Evolutionary conservation across 2,888 invertebrate genomes (phyloP), one percentile per base, ranked within the genome.

Genomic region (Pollenia griseotomentosa): DNA sequence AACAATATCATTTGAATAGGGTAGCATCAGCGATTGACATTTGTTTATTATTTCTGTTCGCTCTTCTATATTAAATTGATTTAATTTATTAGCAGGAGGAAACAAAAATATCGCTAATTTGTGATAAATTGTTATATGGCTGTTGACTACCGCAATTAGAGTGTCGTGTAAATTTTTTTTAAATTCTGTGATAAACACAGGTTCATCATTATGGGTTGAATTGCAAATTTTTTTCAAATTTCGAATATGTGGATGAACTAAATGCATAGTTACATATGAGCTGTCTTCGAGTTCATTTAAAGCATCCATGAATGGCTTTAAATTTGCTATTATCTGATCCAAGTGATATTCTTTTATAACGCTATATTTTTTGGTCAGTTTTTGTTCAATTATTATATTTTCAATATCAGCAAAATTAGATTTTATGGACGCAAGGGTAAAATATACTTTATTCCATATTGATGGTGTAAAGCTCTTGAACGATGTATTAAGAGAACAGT

Each of bases 31-130:
- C 14, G 65, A 57, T 70, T 66, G 74, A n/a, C 57, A 57, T 40
- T 74, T 57, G 11, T 4, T 16, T 51, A 51, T 73, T 46, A 84
- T 33, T 53, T 79, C 68, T 46, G 19, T 46, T 84, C 75, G 73
- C 16, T 84, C 79, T 74, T 79, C 61, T 53, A 61, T 61, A 79
- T 33, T 74, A 85, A 85, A 85, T 70, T 74, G 74, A 44, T 23
- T 84, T 16, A 84, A 55, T 51, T 78, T 19, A 57, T 83, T 81
- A 33, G 81, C 57, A 12, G 74, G 66, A 12, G 81, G 73, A 66
- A 81, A 81, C 57, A 81, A 74, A 81, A 81, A 81, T 66, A 65
- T 73, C 8, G 73, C 81, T 65, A 81, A 40, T 70, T 77, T 83
- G 68, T 82, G 73, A 59, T 57, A 78, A 57, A 53, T 71, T 59